Base-by-base conservation (phyloP, 2,113 vertebrate genomes). In the Dendropsophus ebraccatus region DNA sequence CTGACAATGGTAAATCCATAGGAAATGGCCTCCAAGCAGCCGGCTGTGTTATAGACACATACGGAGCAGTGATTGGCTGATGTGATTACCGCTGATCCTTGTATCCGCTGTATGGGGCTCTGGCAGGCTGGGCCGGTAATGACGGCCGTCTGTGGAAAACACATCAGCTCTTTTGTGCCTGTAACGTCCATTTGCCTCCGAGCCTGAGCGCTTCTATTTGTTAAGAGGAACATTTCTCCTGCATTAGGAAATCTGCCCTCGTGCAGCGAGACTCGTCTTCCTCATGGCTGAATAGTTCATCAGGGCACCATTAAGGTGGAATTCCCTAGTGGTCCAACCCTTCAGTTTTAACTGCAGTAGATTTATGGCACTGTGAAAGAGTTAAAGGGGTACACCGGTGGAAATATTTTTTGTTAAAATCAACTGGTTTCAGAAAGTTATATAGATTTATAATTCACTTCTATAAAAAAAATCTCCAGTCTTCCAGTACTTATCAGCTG, bases 81-180 rank as follows among this genome's bases (percentile, higher is more conserved):
- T 41, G 58, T 28, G 58, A 81, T 81, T 81, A 81, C 37, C 47
- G 37, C 35, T 47, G 56, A 65, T 80, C n/a, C n/a, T 25, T 17
- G 58, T 65, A 65, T 81, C 78, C 28, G 49, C 25, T 65, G 56
- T 81, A 28, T 47, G 56, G 47, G 56, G 2, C 5, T 28, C 78
- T 81, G 78, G 78, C 37, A 47, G 78, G 37, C 78, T 47, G 78
- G 9, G 28, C n/a, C 37, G 56, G 52, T 81, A n/a, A 81, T 81
- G 56, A 65, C n/a, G 28, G 30, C 41, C 9, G 37, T 62, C 32
- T 45, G 78, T 37, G 19, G 78, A 81, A 62, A 37, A 30, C 21
- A 81, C 4, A 81, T 2, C 62, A 62, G 37, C 56, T 81, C 41
- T 21, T 62, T 81, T 65, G 58, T 81, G 56, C 30, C 41, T 23